Conservation (phyloP, 1,140 invertebrate genomes). For the Musca vetustissima region DNA sequence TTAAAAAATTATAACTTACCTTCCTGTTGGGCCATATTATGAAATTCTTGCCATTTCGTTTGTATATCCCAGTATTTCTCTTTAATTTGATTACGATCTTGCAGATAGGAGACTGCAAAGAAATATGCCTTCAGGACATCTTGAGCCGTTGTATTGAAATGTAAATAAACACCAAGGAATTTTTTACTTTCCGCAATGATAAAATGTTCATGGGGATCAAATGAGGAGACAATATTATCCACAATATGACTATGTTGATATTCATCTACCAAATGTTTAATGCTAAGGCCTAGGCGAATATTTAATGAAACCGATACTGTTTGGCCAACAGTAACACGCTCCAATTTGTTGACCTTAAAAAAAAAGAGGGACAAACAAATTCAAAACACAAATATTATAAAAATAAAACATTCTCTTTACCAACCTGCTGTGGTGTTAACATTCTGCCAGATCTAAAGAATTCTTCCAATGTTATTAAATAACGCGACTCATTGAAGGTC, state of each 20-base stretch:
- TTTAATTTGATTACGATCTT: conserved; percentile 54
- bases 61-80: conserved; percentile 59
- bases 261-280: conserved; percentile 44
- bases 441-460: conserved; percentile 61
- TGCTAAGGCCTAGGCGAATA: conserved; percentile 49
- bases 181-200: conserved; percentile 53
- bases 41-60: conserved; percentile 52
- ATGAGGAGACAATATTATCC: conserved; percentile 55
- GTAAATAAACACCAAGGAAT: conserved; percentile 51
- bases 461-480: conserved; percentile 66
- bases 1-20: conserved; percentile 28
- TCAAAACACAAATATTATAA: neutral
- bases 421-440: conserved; percentile 55
- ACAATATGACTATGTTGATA: conserved; percentile 44
- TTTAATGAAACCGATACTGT: conserved; percentile 54
- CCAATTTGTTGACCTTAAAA: conserved; percentile 60
- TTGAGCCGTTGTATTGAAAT: conserved; percentile 49
- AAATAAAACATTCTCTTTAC: neutral
- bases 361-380: neutral
- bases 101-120: conserved; percentile 55
- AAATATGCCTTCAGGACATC: conserved; percentile 54
- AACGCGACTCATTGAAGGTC: conserved; percentile 77
- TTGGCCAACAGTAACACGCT: conserved; percentile 62
- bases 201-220: conserved; percentile 57
- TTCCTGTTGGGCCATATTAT: conserved; percentile 49